Conservation (phyloP, 2,113 vertebrate genomes). For the Ctenomys sociabilis region DNA sequence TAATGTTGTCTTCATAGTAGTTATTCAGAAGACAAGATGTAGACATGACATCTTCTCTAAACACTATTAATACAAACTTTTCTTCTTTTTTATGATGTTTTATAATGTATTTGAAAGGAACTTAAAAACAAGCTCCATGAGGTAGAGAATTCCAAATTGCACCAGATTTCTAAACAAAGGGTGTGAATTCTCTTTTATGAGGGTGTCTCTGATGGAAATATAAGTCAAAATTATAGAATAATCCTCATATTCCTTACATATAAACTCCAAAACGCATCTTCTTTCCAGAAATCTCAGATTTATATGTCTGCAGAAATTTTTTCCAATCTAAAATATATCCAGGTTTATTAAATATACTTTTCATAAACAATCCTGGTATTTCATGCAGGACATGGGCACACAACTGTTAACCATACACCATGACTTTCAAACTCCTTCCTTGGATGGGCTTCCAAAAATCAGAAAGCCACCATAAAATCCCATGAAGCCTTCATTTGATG, state of each 20-base stretch:
- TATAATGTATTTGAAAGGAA: constrained; percentile 2
- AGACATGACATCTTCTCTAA: no score
- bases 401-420: neutral
- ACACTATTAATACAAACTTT: no score
- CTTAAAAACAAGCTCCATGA: neutral
- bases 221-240: neutral
- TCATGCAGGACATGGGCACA: neutral
- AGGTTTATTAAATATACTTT: neutral
- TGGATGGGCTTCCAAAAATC: neutral
- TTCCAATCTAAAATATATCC: neutral
- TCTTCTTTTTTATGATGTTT: neutral
- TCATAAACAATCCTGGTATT: neutral
- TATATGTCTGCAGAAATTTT: neutral
- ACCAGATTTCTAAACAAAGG: constrained; percentile 16
- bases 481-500: neutral
- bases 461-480: neutral
- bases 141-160: neutral
- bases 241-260: neutral
- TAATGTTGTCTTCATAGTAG: no score
- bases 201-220: neutral
- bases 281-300: neutral
- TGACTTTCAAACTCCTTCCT: neutral
- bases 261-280: neutral
- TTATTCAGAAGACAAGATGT: no score
- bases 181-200: constrained; percentile 32